Conservation (phyloP, 2,888 invertebrate genomes). For the Aphodius granarius region DNA sequence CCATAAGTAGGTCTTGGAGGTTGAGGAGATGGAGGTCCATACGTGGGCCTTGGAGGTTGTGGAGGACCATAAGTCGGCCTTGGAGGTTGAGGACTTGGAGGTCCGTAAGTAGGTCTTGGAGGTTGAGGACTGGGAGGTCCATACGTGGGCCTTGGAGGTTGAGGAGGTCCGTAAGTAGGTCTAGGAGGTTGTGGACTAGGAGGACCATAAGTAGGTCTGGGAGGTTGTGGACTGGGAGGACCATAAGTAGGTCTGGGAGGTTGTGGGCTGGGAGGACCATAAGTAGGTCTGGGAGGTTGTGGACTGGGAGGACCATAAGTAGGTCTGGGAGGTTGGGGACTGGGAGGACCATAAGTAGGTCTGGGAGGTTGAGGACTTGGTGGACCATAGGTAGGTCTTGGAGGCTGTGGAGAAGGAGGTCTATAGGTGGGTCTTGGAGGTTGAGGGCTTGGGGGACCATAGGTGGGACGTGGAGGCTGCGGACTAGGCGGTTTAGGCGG, state of each 20-base stretch:
- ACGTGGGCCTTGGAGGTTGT: conserved; percentile 20
- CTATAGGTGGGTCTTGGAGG: conserved; percentile 28
- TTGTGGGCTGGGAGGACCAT: conserved; percentile 24
- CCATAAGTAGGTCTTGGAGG: conserved; percentile 28
- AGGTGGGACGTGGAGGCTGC: conserved; percentile 28
- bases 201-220: conserved; percentile 25
- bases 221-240: conserved; percentile 34
- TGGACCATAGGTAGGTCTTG: conserved; percentile 26
- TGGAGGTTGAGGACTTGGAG: conserved; percentile 19
- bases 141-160: conserved; percentile 27
- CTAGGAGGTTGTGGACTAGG: conserved; percentile 26
- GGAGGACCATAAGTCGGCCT: conserved; percentile 26
- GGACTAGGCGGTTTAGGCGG: conserved; percentile 47
- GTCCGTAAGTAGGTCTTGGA: conserved; percentile 26
- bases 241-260: conserved; percentile 20
- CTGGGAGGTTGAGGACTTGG: conserved; percentile 24
- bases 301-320: conserved; percentile 26
- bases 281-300: conserved; percentile 19
- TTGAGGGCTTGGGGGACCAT: conserved; percentile 25
- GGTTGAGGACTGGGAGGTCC: conserved; percentile 26
- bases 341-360: conserved; percentile 29
- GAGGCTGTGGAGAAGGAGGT: conserved; percentile 29
- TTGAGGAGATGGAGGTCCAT: conserved; percentile 32
- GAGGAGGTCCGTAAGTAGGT: conserved; percentile 28
- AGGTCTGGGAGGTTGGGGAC: conserved; percentile 26